Evolutionary conservation across 1,140 invertebrate genomes (phyloP).

Genomic region (Drosophila serrata): DNA sequence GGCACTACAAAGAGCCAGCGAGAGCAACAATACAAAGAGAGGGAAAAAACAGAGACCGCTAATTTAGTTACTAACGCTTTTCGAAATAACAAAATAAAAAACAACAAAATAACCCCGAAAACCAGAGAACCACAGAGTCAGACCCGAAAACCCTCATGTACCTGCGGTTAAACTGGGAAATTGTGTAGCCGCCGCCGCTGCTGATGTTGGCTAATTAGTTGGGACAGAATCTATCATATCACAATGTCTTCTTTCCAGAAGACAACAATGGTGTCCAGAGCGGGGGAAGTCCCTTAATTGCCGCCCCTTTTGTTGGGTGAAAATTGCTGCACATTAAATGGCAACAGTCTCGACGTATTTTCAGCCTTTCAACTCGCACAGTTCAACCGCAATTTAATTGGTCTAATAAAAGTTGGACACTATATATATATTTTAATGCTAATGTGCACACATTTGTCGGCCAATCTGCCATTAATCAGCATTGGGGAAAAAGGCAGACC

Average conservation of each 20-base stretch:
- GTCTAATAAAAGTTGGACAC: conserved; percentile 76
- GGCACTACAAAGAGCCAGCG: conserved; percentile 27
- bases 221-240: conserved; percentile 42
- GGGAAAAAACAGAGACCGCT: conserved; percentile 57
- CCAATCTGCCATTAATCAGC: conserved; percentile 79
- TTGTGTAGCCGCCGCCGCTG: conserved; percentile 71
- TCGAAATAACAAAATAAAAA: conserved; percentile 11
- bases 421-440: conserved; percentile 69
- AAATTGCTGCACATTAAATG: conserved; percentile 80
- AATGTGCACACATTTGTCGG: conserved; percentile 77
- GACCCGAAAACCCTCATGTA: conserved; percentile 63
- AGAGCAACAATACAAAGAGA: conserved; percentile 21
- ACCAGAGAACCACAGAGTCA: conserved; percentile 6
- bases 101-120: conserved; percentile 9
- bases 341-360: conserved; percentile 38
- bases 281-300: conserved; percentile 25
- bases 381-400: conserved; percentile 76
- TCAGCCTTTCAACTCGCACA: conserved; percentile 19
- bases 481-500: conserved; percentile 45
- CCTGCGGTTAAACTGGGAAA: conserved; percentile 69
- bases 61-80: conserved; percentile 76
- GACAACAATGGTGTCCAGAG: conserved; percentile 47
- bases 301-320: conserved; percentile 68
- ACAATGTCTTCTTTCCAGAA: conserved; percentile 55
- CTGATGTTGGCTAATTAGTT: conserved; percentile 80